Conservation (phyloP, 2,888 invertebrate genomes). For the Julus scanicus region DNA sequence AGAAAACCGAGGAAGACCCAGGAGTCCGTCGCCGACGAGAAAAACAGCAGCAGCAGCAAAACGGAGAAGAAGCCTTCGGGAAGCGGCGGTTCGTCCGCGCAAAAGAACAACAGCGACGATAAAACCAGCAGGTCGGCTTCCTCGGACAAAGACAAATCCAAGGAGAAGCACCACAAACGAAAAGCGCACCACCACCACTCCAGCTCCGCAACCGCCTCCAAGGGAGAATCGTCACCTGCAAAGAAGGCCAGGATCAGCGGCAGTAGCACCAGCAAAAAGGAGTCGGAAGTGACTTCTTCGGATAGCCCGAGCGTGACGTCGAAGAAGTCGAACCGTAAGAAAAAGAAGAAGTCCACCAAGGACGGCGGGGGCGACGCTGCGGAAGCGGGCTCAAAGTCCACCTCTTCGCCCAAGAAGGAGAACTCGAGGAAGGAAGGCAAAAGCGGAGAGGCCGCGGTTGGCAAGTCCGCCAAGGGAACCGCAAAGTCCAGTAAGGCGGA, state of each 20-base stretch:
- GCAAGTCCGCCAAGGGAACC: background rate
- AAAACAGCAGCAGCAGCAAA: background rate
- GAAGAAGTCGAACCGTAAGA: conserved; percentile 67
- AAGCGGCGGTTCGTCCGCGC: background rate
- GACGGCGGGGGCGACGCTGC: background rate
- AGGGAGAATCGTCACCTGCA: conserved; percentile 26
- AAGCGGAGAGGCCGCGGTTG: background rate
- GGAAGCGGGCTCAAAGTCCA: background rate
- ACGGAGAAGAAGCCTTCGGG: background rate
- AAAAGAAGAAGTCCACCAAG: conserved; percentile 61
- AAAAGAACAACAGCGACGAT: conserved; percentile 3
- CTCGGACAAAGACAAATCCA: conserved; percentile 49
- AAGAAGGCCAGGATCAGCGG: conserved; percentile 63
- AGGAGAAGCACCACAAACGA: conserved; percentile 60
- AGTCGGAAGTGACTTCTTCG: conserved; percentile 1
- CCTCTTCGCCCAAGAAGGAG: conserved; percentile 63
- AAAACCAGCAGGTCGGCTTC: background rate
- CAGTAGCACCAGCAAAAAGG: conserved; percentile 65
- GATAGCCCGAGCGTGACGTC: background rate
- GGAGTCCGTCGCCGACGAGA: background rate
- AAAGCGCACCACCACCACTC: conserved; percentile 62
- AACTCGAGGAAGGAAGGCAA: conserved; percentile 67
- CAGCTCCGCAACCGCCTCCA: background rate
- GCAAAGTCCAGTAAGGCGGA: background rate
- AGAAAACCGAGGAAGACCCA: background rate